A percentile compares a stretch with the other conserved stretches of the same genome.
phyloP scores from a whole-genome alignment of 2,797 vertebrate species.

The Cercopithecus hamlyni region DNA sequence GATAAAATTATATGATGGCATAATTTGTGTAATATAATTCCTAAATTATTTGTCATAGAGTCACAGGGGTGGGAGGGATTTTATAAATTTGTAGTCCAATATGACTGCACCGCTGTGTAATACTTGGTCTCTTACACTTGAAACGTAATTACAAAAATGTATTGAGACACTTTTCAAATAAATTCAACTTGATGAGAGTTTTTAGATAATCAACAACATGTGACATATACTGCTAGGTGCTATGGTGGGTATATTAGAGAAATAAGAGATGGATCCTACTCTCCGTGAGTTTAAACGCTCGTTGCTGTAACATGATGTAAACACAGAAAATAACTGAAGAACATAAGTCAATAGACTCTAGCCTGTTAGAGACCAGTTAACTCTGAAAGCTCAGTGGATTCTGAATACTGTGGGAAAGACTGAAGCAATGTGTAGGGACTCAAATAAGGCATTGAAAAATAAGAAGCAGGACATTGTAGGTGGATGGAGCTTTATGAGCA shows the following conservation, averaged over 20 bases:
- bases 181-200: neutral
- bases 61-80: neutral
- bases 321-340: slow-evolving; percentile 7
- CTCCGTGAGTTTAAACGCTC: neutral
- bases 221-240: neutral
- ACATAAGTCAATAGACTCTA: neutral
- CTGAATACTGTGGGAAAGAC: neutral
- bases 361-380: neutral
- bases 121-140: neutral
- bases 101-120: neutral
- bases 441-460: neutral
- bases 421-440: neutral
- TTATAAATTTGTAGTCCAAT: slow-evolving; percentile 24
- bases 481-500: neutral
- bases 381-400: neutral
- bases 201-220: neutral
- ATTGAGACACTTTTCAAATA: neutral
- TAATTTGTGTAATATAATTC: slow-evolving; percentile 53
- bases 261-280: neutral
- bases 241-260: neutral
- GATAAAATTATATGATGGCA: slow-evolving; percentile 26
- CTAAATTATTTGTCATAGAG: neutral
- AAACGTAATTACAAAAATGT: slow-evolving; percentile 32
- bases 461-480: neutral
- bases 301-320: neutral